Evolutionary conservation across 2,113 vertebrate genomes (phyloP), one percentile per base, ranked within the genome.

Genomic region (Mirza zaza): DNA sequence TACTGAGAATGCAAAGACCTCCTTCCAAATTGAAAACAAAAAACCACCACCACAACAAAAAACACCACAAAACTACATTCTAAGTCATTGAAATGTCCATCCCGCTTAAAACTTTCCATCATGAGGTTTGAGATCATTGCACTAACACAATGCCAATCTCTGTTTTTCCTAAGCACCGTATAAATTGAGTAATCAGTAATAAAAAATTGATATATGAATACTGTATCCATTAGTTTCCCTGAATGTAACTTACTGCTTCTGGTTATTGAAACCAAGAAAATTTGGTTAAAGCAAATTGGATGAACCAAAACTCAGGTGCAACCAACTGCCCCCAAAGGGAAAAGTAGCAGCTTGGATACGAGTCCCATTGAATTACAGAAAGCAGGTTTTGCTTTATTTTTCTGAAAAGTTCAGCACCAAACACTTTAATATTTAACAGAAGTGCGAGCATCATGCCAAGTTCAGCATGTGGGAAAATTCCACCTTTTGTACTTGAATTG

Each of bases 91-190:
- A 67, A 36, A 75, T 63, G 27, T 29, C n/a, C 63, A 2, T 39
- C 14, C 13, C 25, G 2, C 61, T 39, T 39, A 59, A 27, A 61
- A 20, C 0, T 5, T 39, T n/a, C 82, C 36, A 3, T 45, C 0
- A 1, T 0, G n/a, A n/a, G n/a, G 2, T 36, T 15, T 59, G 36
- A 65, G 52, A 23, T 65, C 17, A 2, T 1, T 27, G 39, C 0
- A 11, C 25, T 13, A 36, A 36, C 14, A 29, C 12, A 34, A 17
- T 6, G 29, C 18, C 2, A 10, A 42, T 25, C 1, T 9, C 17
- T 42, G 55, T n/a, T 65, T 93, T 42, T 82, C 45, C 5, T 25
- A 50, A 82, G n/a, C 18, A 45, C 20, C 25, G 6, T 36, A 36
- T n/a, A 15, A 5, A 65, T 2, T 18, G 20, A 85, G 3, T 10